phyloP scores from a whole-genome alignment of 2,888 invertebrate species.

The Acrobasis suavella region DNA sequence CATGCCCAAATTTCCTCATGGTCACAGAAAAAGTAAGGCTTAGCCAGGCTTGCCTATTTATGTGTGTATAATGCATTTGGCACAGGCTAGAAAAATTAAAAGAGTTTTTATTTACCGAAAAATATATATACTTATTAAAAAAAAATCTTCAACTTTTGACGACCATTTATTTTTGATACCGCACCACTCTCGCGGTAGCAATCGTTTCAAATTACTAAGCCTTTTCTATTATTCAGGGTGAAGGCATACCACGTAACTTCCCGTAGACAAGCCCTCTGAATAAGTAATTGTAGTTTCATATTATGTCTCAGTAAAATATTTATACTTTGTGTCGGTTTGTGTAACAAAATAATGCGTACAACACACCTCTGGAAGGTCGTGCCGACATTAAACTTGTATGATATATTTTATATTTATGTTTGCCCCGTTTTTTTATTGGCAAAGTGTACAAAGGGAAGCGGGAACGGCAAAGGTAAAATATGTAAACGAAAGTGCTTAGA shows the following conservation, averaged over 20 bases:
- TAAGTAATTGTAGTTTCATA: constrained; percentile 49
- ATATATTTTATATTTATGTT: constrained; percentile 12
- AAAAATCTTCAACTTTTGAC: constrained; percentile 53
- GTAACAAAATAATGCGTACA: constrained; percentile 22
- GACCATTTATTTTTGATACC: constrained; percentile 67
- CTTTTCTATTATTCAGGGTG: constrained; percentile 49
- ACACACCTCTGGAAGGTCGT: constrained; percentile 16
- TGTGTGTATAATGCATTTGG: too few species aligned
- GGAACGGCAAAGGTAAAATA: constrained; percentile 1
- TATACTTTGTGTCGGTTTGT: constrained; percentile 24
- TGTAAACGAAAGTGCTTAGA: constrained; percentile 2
- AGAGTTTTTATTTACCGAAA: too few species aligned
- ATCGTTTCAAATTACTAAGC: constrained; percentile 46
- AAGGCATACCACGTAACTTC: constrained; percentile 45
- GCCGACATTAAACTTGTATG: constrained; percentile 15
- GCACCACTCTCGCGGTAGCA: constrained; percentile 41
- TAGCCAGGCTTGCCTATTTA: too few species aligned
- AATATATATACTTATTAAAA: too few species aligned
- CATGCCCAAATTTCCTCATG: too few species aligned
- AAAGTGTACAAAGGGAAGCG: constrained; percentile 7
- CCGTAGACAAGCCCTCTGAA: constrained; percentile 44
- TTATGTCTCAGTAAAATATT: constrained; percentile 37
- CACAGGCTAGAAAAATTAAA: too few species aligned
- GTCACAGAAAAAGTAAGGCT: too few species aligned
- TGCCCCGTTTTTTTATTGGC: constrained; percentile 19